phyloP scores from a whole-genome alignment of 2,888 invertebrate genomes.

The Phalera bucephala region DNA sequence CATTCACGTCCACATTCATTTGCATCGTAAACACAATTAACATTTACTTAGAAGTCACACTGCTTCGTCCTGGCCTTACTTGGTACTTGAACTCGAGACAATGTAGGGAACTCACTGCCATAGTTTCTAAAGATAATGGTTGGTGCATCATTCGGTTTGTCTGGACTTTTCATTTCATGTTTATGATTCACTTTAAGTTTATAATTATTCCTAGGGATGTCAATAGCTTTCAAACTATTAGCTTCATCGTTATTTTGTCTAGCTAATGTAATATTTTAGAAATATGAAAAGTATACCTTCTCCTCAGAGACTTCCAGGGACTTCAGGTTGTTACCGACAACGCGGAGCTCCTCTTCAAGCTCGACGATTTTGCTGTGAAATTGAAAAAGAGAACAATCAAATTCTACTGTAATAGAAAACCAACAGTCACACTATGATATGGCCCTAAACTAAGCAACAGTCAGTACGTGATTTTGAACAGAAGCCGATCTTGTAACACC shows the following conservation, averaged over 20 bases:
- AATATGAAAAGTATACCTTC: slow-evolving; percentile 87
- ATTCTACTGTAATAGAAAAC: slow-evolving; percentile 50
- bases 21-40: slow-evolving; percentile 27
- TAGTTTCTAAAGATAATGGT: slow-evolving; percentile 40
- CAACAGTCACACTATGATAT: too few species aligned
- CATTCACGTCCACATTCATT: slow-evolving; percentile 13
- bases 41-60: slow-evolving; percentile 18
- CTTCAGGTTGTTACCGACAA: slow-evolving; percentile 99
- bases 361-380: slow-evolving; percentile 98
- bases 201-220: background rate
- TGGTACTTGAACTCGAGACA: slow-evolving; percentile 19
- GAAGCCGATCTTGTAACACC: too few species aligned
- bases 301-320: slow-evolving; percentile 99
- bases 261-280: slow-evolving; percentile 6
- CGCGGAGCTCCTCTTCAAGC: slow-evolving; percentile 99
- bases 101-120: slow-evolving; percentile 13
- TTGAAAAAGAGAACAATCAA: slow-evolving; percentile 52
- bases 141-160: slow-evolving; percentile 63
- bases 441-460: too few species aligned
- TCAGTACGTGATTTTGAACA: too few species aligned
- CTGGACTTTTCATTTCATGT: background rate
- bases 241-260: slow-evolving; percentile 2
- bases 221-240: background rate
- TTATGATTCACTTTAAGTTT: background rate
- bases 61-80: slow-evolving; percentile 22